Conservation (phyloP, 2,888 invertebrate species). For the Oscheius sp. region DNA sequence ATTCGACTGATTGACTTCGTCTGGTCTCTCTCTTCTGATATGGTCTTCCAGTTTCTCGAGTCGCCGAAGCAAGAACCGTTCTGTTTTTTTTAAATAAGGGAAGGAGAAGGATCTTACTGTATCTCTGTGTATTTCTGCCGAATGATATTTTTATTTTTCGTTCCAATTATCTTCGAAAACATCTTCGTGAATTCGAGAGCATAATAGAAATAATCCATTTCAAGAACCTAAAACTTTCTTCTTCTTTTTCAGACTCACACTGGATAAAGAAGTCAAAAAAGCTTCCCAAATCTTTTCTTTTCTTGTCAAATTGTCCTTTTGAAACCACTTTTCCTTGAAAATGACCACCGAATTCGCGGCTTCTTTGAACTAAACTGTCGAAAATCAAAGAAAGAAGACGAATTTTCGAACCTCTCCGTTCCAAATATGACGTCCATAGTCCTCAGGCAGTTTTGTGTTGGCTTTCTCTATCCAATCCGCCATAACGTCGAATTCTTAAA, state of each 20-base stretch:
- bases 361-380: conserved; percentile 3
- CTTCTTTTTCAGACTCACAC: no score
- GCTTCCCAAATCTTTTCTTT: conserved; percentile 3
- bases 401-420: not conserved
- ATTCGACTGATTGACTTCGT: not conserved
- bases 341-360: not conserved
- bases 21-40: not conserved
- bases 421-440: not conserved
- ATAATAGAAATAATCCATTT: conserved; percentile 5
- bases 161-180: not conserved
- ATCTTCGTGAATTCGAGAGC: conserved; percentile 9
- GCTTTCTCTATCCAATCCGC: not conserved
- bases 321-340: not conserved
- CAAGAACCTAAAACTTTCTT: conserved; percentile 1
- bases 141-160: conserved; percentile 4
- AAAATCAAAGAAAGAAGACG: not conserved
- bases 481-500: conserved; percentile 5
- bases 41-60: not conserved
- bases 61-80: not conserved
- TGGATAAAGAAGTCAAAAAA: not conserved
- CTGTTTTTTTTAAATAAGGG: not conserved
- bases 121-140: conserved; percentile 10
- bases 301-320: not conserved
- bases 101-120: not conserved
- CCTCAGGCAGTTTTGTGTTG: not conserved